Base-by-base conservation (phyloP, 2,797 vertebrate species). In the Sorex maritimensis region DNA sequence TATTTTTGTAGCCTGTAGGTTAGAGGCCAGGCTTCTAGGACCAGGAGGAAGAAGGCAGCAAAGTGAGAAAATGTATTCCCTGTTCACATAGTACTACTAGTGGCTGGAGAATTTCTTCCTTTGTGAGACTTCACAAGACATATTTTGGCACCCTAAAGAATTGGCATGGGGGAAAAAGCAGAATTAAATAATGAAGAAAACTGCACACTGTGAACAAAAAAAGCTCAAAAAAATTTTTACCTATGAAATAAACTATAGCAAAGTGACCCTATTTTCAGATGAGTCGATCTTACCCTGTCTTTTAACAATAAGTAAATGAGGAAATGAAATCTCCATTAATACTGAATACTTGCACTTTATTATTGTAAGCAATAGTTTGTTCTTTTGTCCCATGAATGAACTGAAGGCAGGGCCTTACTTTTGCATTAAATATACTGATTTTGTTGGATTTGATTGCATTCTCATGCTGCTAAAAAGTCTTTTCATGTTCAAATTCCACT, bases 401-500 rank as follows among this genome's bases (percentile, higher is more conserved):
- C 49, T 77, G 58, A 28, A 74, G 79, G 65, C 23, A 52, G n/a
- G 65, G 67, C 68, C 71, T 96, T 63, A 21, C 75, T 84, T 94
- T 90, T 44, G 55, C 92, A 88, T 72, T 77, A 79, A 94, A 91
- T 81, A 65, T 17, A 46, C 30, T 21, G 89, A 49, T 94, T 95
- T 85, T 81, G 41, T 81, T 88, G 87, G 84, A 67, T 92, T 95
- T 79, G 81, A 23, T 81, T 88, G 83, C 73, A 34, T 86, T 92
- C 77, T 86, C 85, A 44, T 17, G 85, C 91, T 90, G 87, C 88
- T 94, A 82, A 72, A 67, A 87, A 81, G 69, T 90, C 92, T 95
- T 95, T 96, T 94, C 91, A 88, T 95, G 91, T 93, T 95, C 83
- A 74, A 95, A 94, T 95, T 97, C 91, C 73, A 63, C 85, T 81